Evolutionary conservation across 1,140 invertebrate species (phyloP), one percentile per base, ranked within the genome.

Genomic region (Marisa cornuarietis): DNA sequence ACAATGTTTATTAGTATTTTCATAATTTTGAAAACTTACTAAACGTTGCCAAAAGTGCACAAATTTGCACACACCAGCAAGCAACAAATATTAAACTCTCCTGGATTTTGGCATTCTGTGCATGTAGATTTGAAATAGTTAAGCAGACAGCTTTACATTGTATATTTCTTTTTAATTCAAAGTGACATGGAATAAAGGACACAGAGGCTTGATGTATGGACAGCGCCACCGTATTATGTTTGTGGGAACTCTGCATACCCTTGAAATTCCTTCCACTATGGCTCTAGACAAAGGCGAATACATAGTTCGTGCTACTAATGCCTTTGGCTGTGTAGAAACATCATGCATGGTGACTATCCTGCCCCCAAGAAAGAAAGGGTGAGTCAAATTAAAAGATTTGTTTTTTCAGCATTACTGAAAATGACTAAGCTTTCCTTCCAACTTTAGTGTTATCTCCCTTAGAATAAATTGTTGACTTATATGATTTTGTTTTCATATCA

Each of bases 121-220:
- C 1, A 18, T 58, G 54, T 58, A 14, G 11, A 58, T 58, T 58
- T 58, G 11, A 58, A n/a, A 54, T 14, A 54, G 52, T 8, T 54
- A 54, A 58, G 11, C 11, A 58, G 54, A 58, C 11, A 42, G 31
- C 31, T 68, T 11, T 68, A 31, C 65, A 31, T 68, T n/a, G 11
- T 68, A n/a, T 11, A 68, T 16, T n/a, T 68, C 1, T 68, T n/a
- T 68, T 68, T 42, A 20, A n/a, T 71, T 78, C 83, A 24, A 82
- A 92, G 91, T 92, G 66, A 93, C 93, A 81, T 99, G 97, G 97
- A 91, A 96, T 85, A 98, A 98, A 91, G 97, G 98, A 91, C 95
- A 95, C 82, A 96, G 97, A 89, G 94, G 95, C 68, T 93, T 98
- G 78, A 94, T 95, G 84, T 95, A 96, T 85, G 94, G 93, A 69